These are phyloP conservation scores for Neomorphus geoffroyi DNA, from an alignment of 2,797 vertebrate species.

Conservation along the genomic window DNA sequence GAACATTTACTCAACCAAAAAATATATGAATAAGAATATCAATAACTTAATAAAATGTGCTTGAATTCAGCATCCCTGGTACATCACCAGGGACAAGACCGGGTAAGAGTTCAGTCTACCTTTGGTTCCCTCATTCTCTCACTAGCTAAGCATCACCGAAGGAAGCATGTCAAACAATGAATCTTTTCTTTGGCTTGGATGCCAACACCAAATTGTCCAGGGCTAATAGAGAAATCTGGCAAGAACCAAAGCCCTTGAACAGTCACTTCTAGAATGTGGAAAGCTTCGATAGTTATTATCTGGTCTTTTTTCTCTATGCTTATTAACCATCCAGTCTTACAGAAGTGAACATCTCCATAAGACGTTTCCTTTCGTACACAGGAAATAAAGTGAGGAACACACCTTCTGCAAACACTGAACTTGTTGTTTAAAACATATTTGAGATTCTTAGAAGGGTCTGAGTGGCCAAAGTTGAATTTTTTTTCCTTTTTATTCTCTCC, in stretches of 20 bases:
- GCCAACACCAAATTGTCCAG: background rate
- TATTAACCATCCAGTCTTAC: background rate
- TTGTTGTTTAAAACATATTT: background rate
- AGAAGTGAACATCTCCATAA: background rate
- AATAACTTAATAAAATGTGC: background rate
- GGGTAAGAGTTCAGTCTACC: background rate
- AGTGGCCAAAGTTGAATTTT: background rate
- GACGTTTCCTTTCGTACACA: background rate
- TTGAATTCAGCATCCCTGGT: background rate
- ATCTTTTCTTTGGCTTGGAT: background rate
- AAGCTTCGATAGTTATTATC: background rate
- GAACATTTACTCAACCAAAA: background rate
- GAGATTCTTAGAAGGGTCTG: background rate
- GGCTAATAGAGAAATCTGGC: background rate
- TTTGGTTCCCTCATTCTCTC: background rate
- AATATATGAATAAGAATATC: background rate
- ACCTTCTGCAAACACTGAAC: background rate
- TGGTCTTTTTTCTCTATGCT: background rate
- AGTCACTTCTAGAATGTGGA: background rate
- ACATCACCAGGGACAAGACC: too few species aligned
- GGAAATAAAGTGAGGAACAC: background rate
- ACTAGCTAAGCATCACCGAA: background rate
- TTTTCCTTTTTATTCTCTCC: background rate
- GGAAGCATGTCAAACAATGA: background rate
- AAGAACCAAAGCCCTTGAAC: background rate